Conservation (phyloP, 2,888 invertebrate species). For the Microctonus brassicae region DNA sequence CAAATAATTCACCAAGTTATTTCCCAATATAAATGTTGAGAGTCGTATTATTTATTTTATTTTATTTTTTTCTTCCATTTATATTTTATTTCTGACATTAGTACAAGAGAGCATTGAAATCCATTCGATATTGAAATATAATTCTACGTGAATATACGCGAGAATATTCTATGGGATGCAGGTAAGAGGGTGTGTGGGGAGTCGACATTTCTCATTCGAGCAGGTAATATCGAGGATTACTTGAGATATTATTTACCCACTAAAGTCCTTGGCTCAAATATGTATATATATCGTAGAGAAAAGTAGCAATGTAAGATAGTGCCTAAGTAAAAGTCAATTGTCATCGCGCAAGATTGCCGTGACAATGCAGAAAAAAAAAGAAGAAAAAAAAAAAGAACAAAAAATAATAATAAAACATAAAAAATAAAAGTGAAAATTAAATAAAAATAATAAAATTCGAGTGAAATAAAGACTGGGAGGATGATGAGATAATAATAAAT, state of each 20-base stretch:
- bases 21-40: not conserved
- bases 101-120: not conserved
- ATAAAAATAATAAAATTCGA: not conserved
- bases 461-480: not conserved
- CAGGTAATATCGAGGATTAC: conserved; percentile 30
- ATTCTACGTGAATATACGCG: conserved; percentile 18
- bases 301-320: not conserved
- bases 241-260: conserved; percentile 24
- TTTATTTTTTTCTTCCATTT: not conserved
- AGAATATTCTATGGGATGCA: not conserved
- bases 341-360: conserved; percentile 19
- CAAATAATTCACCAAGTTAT: not conserved
- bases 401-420: not conserved
- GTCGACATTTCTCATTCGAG: conserved; percentile 18
- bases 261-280: not conserved
- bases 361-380: conserved; percentile 23
- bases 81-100: not conserved
- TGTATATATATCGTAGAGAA: not conserved
- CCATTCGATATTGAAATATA: conserved; percentile 38
- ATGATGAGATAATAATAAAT: conserved; percentile 33
- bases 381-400: not conserved
- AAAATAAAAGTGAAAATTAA: not conserved
- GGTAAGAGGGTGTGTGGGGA: not conserved
- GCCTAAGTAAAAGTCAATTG: conserved; percentile 15
- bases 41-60: not conserved